Conservation (phyloP, 2,888 invertebrate species). For the Apotomis betuletana region DNA sequence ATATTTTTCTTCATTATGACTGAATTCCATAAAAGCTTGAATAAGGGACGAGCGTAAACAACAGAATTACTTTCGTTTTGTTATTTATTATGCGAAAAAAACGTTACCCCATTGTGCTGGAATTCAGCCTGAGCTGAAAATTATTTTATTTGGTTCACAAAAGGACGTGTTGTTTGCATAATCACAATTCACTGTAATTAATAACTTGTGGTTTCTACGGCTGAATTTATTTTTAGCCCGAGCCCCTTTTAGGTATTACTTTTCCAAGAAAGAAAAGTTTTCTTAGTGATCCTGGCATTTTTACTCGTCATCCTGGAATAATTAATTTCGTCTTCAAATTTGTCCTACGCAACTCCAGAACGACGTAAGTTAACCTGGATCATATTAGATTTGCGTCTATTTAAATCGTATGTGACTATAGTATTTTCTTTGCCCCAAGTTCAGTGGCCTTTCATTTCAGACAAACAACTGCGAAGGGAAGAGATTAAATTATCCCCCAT, state of each 20-base stretch:
- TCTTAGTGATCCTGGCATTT: background rate
- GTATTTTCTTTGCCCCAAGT: slow-evolving; percentile 14
- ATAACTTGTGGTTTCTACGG: background rate
- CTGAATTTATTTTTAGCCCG: background rate
- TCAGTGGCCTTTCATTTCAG: slow-evolving; percentile 16
- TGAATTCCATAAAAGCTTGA: no score
- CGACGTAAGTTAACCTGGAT: background rate
- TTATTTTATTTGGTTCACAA: background rate
- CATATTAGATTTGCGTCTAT: background rate
- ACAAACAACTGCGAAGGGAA: background rate
- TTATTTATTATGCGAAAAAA: no score
- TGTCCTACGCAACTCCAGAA: background rate
- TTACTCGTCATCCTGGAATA: slow-evolving; percentile 13
- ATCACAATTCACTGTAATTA: background rate
- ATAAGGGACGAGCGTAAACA: no score
- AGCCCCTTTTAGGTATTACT: background rate
- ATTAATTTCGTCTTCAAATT: slow-evolving; percentile 16
- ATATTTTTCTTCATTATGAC: no score
- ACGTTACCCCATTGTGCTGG: no score
- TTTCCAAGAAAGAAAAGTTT: background rate
- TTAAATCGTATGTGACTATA: slow-evolving; percentile 5
- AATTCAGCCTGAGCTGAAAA: no score
- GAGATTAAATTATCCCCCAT: slow-evolving; percentile 21
- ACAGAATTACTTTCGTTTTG: no score
- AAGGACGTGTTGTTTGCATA: background rate